phyloP scores from a whole-genome alignment of 2,888 invertebrate species.

The Marasmarcha lunaedactyla region DNA sequence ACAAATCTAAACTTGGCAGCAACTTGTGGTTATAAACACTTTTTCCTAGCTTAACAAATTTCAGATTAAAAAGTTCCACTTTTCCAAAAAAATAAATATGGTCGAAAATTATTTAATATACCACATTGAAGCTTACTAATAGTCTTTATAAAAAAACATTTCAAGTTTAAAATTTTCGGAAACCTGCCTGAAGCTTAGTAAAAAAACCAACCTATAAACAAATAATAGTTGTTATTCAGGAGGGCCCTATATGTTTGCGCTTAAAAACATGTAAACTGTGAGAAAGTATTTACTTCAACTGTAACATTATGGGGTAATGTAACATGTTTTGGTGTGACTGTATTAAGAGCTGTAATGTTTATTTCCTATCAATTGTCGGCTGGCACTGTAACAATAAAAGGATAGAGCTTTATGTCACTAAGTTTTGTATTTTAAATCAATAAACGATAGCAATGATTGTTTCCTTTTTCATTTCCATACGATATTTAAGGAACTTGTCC shows the following conservation, averaged over 20 bases:
- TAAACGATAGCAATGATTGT: conserved; percentile 66
- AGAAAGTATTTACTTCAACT: conserved; percentile 52
- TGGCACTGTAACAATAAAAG: conserved; percentile 71
- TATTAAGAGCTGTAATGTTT: conserved; percentile 44
- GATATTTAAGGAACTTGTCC: too few species aligned
- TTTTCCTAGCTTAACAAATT: too few species aligned
- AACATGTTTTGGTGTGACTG: conserved; percentile 30
- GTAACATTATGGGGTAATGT: conserved; percentile 40
- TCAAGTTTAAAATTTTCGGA: conserved; percentile 15
- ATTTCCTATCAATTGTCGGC: conserved; percentile 71
- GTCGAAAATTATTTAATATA: too few species aligned
- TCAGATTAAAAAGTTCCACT: too few species aligned
- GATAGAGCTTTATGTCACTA: conserved; percentile 71
- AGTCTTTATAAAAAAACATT: too few species aligned
- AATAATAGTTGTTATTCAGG: conserved; percentile 22
- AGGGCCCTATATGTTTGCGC: conserved; percentile 54
- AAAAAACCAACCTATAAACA: conserved; percentile 41
- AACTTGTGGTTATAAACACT: too few species aligned
- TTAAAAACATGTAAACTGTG: conserved; percentile 46
- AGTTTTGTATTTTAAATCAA: conserved; percentile 72
- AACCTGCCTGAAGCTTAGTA: conserved; percentile 33
- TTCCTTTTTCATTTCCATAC: conserved; percentile 27
- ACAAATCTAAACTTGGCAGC: too few species aligned
- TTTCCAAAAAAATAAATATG: too few species aligned
- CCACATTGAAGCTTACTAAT: too few species aligned